These are phyloP conservation scores for Amphibalanus amphitrite DNA, from an alignment of 1,140 invertebrate genomes.

Conservation along the genomic window DNA sequence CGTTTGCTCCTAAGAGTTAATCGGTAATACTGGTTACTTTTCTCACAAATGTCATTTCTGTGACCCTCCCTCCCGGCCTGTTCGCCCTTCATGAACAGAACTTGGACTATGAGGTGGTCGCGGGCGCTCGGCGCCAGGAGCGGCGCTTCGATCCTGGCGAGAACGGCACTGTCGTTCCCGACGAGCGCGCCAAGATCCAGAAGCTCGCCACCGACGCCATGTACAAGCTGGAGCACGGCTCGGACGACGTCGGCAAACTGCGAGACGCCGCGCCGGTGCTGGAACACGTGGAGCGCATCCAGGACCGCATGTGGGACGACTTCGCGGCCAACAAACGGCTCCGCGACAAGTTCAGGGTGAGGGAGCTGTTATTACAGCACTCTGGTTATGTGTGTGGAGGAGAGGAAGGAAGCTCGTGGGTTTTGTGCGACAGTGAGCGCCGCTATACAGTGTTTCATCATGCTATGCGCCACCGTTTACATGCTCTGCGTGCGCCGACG, in stretches of 20 bases:
- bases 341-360: not conserved
- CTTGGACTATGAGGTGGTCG: conserved; percentile 89
- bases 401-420: too few relatives aligned
- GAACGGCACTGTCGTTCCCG: conserved; percentile 81
- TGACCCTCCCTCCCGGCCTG: not conserved
- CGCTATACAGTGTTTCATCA: too few relatives aligned
- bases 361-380: too few relatives aligned
- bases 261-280: conserved; percentile 50
- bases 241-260: conserved; percentile 53
- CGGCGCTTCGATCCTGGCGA: conserved; percentile 93
- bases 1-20: too few relatives aligned
- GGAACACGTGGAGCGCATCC: conserved; percentile 51
- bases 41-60: too few relatives aligned
- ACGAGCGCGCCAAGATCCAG: conserved; percentile 72
- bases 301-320: conserved; percentile 31
- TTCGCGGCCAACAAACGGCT: not conserved
- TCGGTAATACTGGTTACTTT: too few relatives aligned
- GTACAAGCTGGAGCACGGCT: conserved; percentile 84
- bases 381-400: too few relatives aligned
- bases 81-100: conserved; percentile 37
- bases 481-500: too few relatives aligned
- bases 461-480: too few relatives aligned
- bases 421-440: too few relatives aligned
- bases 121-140: conserved; percentile 87
- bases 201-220: conserved; percentile 84